Evolutionary conservation across 2,113 vertebrate species (phyloP).

Genomic region (Bambusicola thoracicus): DNA sequence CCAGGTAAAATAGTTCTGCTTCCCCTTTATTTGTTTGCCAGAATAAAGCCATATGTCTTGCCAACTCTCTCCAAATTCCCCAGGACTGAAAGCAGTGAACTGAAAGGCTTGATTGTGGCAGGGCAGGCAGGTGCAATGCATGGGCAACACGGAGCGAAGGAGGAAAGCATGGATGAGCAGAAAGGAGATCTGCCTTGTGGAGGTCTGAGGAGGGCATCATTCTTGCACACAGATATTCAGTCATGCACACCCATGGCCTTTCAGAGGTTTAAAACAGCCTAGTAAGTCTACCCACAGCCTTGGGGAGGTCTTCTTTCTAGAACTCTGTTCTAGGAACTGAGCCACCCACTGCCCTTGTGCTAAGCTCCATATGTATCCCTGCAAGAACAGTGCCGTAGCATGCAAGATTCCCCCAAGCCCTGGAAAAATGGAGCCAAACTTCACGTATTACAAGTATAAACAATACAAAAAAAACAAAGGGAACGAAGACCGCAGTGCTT

Average conservation of each 20-base stretch:
- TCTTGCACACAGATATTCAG: neutral
- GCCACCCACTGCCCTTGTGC: neutral
- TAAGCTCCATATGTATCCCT: neutral
- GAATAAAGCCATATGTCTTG: accelerated
- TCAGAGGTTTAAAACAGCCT: neutral
- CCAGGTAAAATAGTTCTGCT: conserved; percentile 22
- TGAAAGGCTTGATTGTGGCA: neutral
- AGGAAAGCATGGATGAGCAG: neutral
- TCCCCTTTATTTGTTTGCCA: neutral
- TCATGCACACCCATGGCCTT: accelerated
- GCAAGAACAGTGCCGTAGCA: neutral
- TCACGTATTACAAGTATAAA: neutral
- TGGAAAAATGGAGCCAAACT: neutral
- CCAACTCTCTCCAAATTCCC: neutral
- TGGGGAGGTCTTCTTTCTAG: neutral
- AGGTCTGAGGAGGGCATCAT: neutral
- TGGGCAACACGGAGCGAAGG: accelerated
- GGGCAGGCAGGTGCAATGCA: neutral
- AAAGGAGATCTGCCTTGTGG: neutral
- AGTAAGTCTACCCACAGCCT: neutral
- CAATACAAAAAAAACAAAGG: neutral
- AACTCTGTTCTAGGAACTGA: accelerated
- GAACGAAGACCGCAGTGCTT: neutral
- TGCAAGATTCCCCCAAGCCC: neutral
- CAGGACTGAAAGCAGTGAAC: accelerated